These are phyloP conservation scores for Stenodera caucasica DNA, from an alignment of 2,888 invertebrate genomes.

Conservation along the genomic window DNA sequence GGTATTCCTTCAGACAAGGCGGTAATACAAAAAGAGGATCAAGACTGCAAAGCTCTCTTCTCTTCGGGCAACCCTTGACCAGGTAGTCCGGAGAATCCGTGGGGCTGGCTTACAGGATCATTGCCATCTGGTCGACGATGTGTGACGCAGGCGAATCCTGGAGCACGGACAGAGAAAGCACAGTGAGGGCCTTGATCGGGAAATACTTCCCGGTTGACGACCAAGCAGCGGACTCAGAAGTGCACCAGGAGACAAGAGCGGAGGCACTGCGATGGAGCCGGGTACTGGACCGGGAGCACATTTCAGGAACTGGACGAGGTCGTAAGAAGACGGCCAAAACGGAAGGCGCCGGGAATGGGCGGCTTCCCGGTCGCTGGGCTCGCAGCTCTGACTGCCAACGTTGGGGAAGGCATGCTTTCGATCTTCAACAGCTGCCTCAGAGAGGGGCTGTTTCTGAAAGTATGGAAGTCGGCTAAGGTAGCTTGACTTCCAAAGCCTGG, in stretches of 20 bases:
- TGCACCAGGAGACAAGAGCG: background rate
- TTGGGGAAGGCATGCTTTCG: constrained; percentile 11
- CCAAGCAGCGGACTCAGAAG: background rate
- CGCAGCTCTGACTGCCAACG: constrained; percentile 1
- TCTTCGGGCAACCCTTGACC: background rate
- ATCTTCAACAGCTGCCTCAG: constrained; percentile 28
- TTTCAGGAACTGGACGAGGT: constrained; percentile 10
- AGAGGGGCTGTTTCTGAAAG: constrained; percentile 26
- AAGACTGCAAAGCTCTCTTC: constrained; percentile 14
- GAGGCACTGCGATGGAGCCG: background rate
- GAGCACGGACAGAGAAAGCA: background rate
- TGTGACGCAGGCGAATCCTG: background rate
- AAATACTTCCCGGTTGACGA: constrained; percentile 10
- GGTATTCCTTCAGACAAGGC: background rate
- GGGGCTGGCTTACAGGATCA: constrained; percentile 10
- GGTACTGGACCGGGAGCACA: background rate
- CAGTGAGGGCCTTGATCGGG: background rate
- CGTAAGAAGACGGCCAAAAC: constrained; percentile 9
- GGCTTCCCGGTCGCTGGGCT: constrained; percentile 24
- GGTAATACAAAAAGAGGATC: constrained; percentile 9
- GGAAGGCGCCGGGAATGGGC: constrained; percentile 25
- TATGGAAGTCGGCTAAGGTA: constrained; percentile 31
- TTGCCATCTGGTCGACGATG: background rate
- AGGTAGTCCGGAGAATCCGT: constrained; percentile 12
- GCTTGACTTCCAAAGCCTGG: constrained; percentile 32